phyloP scores from a whole-genome alignment of 30 jellyfish, hydroid and myxozoan genomes.

The Aurelia coerulea region DNA sequence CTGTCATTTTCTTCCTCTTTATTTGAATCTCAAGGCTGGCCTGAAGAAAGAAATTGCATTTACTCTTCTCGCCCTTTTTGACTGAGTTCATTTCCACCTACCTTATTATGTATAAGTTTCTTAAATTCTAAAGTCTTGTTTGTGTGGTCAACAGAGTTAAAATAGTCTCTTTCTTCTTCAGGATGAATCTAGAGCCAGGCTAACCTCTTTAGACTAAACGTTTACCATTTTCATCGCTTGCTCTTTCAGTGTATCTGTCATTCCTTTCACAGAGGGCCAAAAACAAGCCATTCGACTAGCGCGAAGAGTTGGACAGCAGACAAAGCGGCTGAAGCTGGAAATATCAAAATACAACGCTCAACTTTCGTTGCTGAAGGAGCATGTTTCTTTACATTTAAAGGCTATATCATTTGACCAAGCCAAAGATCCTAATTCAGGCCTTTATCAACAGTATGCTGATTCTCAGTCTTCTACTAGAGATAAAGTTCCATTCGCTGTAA shows the following conservation, averaged over 20 bases:
- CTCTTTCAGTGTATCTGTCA: not conserved
- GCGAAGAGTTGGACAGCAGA: not conserved
- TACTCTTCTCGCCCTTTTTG: too few relatives aligned
- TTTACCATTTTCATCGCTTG: not conserved
- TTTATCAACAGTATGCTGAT: not conserved
- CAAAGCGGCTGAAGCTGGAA: not conserved
- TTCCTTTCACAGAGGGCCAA: not conserved
- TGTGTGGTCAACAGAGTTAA: too few relatives aligned
- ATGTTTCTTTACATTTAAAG: not conserved
- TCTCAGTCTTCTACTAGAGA: not conserved
- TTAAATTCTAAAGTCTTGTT: too few relatives aligned
- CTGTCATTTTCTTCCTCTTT: not conserved
- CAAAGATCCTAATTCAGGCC: not conserved
- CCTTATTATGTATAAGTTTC: too few relatives aligned
- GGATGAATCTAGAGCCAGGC: too few relatives aligned
- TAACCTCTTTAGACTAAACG: too few relatives aligned
- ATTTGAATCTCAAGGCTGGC: too few relatives aligned
- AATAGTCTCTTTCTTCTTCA: too few relatives aligned
- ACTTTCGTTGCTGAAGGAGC: not conserved
- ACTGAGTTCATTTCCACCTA: too few relatives aligned
- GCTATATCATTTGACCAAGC: not conserved
- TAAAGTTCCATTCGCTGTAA: not conserved
- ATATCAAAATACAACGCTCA: not conserved
- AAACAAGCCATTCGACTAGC: conserved; percentile 4
- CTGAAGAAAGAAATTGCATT: too few relatives aligned